These are phyloP conservation scores for Sesamia inferens DNA, from an alignment of 2,888 invertebrate genomes.

Conservation along the genomic window DNA sequence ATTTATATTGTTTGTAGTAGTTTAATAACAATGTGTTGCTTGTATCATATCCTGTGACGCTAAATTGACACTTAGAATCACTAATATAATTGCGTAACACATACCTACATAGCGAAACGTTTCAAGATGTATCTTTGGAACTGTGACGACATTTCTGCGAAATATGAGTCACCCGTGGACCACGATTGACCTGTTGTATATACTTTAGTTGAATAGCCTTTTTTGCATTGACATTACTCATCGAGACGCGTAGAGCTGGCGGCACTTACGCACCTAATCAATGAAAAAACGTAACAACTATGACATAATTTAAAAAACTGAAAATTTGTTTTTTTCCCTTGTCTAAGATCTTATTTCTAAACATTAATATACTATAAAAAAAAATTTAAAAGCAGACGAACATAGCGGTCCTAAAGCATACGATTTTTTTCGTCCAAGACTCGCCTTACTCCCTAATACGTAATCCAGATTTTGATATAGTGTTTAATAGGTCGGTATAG, in stretches of 20 bases:
- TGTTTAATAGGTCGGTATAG: slow-evolving; percentile 22
- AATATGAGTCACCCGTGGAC: slow-evolving; percentile 78
- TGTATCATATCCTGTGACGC: slow-evolving; percentile 71
- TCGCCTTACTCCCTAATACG: not conserved
- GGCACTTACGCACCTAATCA: slow-evolving; percentile 76
- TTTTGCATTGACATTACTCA: slow-evolving; percentile 85
- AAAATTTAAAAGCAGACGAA: not conserved
- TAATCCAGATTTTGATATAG: slow-evolving; percentile 17
- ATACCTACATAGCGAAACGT: slow-evolving; percentile 54
- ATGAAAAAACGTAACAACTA: slow-evolving; percentile 75
- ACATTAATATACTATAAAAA: not conserved
- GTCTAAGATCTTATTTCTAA: not conserved
- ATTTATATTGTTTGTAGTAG: slow-evolving; percentile 48
- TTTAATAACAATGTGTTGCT: slow-evolving; percentile 50
- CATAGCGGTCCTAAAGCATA: not conserved
- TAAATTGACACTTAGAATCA: slow-evolving; percentile 67
- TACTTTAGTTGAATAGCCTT: slow-evolving; percentile 67
- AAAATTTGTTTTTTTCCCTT: not conserved
- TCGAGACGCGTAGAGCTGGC: slow-evolving; percentile 74
- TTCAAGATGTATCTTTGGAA: slow-evolving; percentile 75
- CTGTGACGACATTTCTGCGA: slow-evolving; percentile 83
- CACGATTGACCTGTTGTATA: slow-evolving; percentile 75
- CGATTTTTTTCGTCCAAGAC: not conserved
- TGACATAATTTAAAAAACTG: slow-evolving; percentile 32
- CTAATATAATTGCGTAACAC: slow-evolving; percentile 71